These are phyloP conservation scores for Parasteatoda lunata DNA, from an alignment of 2,888 invertebrate genomes.

Conservation along the genomic window DNA sequence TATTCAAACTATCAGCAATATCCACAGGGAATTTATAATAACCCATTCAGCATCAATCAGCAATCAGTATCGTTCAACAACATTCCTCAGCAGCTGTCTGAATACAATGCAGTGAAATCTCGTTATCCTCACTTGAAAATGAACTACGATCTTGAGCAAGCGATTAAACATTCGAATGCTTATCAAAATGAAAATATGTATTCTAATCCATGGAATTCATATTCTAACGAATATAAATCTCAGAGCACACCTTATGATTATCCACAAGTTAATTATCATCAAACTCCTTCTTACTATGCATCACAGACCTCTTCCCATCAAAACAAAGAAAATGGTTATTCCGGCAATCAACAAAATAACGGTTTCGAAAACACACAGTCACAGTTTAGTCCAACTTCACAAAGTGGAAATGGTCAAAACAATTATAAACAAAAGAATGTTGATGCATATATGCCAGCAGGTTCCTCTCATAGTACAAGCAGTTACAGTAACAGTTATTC, in stretches of 20 bases:
- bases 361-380: not conserved
- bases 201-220: slow-evolving; percentile 1
- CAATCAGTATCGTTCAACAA: slow-evolving; percentile 28
- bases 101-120: slow-evolving; percentile 15
- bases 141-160: slow-evolving; percentile 28
- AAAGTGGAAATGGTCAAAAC: slow-evolving; percentile 3
- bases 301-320: not conserved
- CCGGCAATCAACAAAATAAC: slow-evolving; percentile 8
- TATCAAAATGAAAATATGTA: not conserved
- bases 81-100: slow-evolving; percentile 22
- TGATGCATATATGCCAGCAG: slow-evolving; percentile 38
- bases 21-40: slow-evolving; percentile 17
- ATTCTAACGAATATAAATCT: not conserved
- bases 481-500: slow-evolving; percentile 41
- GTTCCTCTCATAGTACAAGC: slow-evolving; percentile 36
- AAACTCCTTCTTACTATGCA: slow-evolving; percentile 6
- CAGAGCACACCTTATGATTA: slow-evolving; percentile 3
- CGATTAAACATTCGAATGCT: slow-evolving; percentile 17
- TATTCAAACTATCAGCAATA: slow-evolving; percentile 36
- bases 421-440: slow-evolving; percentile 19
- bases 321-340: slow-evolving; percentile 4
- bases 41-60: slow-evolving; percentile 1
- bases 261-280: slow-evolving; percentile 12
- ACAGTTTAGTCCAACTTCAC: not conserved
- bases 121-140: slow-evolving; percentile 8